Conservation (phyloP, 2,113 vertebrate genomes). For the Micromys minutus region DNA sequence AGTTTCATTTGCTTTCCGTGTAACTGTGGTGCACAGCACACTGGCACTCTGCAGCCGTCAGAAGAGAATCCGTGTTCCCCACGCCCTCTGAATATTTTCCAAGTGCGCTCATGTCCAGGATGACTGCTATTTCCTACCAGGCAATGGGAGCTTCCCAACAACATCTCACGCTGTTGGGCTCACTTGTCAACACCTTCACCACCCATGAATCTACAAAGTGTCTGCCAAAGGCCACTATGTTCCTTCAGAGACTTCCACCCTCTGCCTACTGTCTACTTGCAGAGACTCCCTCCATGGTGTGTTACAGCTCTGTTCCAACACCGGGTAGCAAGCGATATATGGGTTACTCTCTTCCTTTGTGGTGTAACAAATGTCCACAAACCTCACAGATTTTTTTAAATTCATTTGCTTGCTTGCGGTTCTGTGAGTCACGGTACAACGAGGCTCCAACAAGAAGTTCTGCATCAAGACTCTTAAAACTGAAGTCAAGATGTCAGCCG, state of each 20-base stretch:
- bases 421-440: neutral
- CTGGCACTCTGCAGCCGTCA: neutral
- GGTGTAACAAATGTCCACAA: neutral
- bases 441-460: neutral
- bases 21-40: no score
- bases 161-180: rapidly evolving
- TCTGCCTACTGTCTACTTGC: neutral
- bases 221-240: neutral
- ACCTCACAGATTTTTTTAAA: no score
- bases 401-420: neutral
- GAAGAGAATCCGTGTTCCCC: neutral
- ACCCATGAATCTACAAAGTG: neutral
- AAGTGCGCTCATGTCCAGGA: neutral
- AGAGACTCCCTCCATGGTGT: no score
- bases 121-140: neutral
- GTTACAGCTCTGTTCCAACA: neutral
- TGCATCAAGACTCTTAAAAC: no score
- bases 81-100: neutral
- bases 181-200: neutral
- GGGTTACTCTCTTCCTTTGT: neutral
- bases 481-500: no score
- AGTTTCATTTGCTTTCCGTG: no score
- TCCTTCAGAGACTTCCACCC: neutral
- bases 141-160: neutral
- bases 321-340: neutral